Base-by-base conservation (phyloP, 2,888 invertebrate species). In the Philereme transversata region DNA sequence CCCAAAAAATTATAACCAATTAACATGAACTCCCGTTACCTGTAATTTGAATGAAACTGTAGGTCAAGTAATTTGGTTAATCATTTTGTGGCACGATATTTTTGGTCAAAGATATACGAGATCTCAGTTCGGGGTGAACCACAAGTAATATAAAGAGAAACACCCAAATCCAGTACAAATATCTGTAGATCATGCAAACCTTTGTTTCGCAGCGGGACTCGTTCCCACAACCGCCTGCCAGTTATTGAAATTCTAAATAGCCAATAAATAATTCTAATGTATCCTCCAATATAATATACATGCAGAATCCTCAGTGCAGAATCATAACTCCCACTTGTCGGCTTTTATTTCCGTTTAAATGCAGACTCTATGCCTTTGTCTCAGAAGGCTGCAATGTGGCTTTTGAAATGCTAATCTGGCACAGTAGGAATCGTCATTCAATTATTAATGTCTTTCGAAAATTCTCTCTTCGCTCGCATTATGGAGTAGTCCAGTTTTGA, bases 401-500 rank as follows among this genome's bases (percentile, higher is more conserved):
- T 73, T 74, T 74, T 72, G 74, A 71, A 72, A 76, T 76, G 75
- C 72, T 75, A 75, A 76, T 76, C 69, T 62, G 57, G 60, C 48
- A 58, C 63, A 50, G 71, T 63, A 64, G 59, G 62, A 62, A 60
- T 58, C 66, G 63, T 66, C 67, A 64, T 71, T 74, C 67, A 69
- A 72, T 72, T 67, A 67, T 66, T 67, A 71, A 65, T 67, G 68
- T 64, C 59, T 65, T 60, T 63, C 56, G 57, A 66, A 64, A 67
- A 61, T 52, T 52, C 47, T 22, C 44, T 55, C 54, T 50, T 6
- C 10, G 51, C 43, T 43, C 40, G 46, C 45, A 34, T 49, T 44
- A 35, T 51, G 51, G 53, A 38, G 5, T 35, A 8, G 41, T 8
- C 10, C 9, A n/a, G 35, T 34, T 45, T 22, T 22, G 22, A 22